Base-by-base conservation (phyloP, 2,797 vertebrate genomes). In the Cirrhinus mrigala region DNA sequence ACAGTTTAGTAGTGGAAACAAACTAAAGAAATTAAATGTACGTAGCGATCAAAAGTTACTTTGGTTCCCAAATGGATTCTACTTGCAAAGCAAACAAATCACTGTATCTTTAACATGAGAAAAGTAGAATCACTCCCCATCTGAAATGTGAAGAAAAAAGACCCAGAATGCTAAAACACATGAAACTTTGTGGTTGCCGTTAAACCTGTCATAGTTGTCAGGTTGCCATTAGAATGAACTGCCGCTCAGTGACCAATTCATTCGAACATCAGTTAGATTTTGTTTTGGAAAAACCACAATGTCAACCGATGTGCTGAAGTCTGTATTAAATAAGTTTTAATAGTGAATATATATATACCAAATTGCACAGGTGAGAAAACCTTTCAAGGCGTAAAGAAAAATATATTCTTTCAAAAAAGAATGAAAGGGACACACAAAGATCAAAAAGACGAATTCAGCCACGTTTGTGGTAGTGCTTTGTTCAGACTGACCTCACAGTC, bases 21-120 rank as follows among this genome's bases (percentile, higher is more conserved):
- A 54, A 84, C 12, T 33, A 46, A 84, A 79, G 4, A 56, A 76
- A 62, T 3, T 7, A 64, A 58, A 81, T 68, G 22, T 46, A 58
- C 18, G 7, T 46, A 48, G 64, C 66, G 60, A 79, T 50, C 62
- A 94, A 95, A 92, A 87, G 90, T 90, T 91, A 94, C 95, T 96
- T 96, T 96, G 95, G 95, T 96, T 95, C 93, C 93, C 94, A 93
- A 93, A 92, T 71, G 83, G 92, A 93, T 94, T 92, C 79, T 87
- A 87, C 87, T 91, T 14, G 77, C 52, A 62, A 66, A 81, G 91
- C 85, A 83, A 91, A 76, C 87, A 89, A 89, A 90, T 60, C 27
- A 89, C 88, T 82, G 89, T 88, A 89, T 90, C 86, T 85, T 54
- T 80, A 87, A 90, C 68, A 87, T 81, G 54, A 64, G 68, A 79